Percentiles rank a stretch among this genome's conserved stretches.
Conservation (phyloP, 2,113 vertebrate genomes). For the Typhlomys cinereus region DNA sequence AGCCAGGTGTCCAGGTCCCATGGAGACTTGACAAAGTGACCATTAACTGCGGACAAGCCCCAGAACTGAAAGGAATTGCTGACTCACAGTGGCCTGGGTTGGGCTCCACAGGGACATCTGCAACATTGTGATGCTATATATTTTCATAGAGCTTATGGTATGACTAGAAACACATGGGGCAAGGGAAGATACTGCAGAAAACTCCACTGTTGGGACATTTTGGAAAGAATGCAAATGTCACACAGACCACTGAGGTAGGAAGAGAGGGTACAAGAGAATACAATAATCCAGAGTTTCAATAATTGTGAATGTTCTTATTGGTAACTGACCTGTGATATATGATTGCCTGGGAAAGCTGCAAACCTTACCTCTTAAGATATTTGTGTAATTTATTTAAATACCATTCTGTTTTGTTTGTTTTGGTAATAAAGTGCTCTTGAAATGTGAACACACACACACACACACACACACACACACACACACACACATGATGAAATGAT, state of each 20-base stretch:
- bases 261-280: background rate
- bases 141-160: background rate
- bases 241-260: background rate
- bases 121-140: accelerated
- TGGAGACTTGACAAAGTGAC: background rate
- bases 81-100: background rate
- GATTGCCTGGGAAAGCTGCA: slow-evolving; percentile 1
- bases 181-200: background rate
- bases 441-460: background rate
- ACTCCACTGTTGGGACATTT: background rate
- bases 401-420: slow-evolving; percentile 76
- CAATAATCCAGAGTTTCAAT: slow-evolving; percentile 72
- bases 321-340: slow-evolving; percentile 33
- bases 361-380: slow-evolving; percentile 68
- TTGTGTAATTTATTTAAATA: slow-evolving; percentile 87
- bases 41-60: background rate
- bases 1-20: slow-evolving; percentile 2
- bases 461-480: background rate
- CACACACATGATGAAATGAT: background rate
- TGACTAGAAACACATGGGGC: background rate
- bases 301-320: slow-evolving; percentile 58
- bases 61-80: background rate
- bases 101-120: background rate
- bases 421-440: slow-evolving; percentile 84
- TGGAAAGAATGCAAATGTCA: background rate